Base-by-base conservation (phyloP, 2,797 vertebrate genomes). In the Channallabes apus region DNA sequence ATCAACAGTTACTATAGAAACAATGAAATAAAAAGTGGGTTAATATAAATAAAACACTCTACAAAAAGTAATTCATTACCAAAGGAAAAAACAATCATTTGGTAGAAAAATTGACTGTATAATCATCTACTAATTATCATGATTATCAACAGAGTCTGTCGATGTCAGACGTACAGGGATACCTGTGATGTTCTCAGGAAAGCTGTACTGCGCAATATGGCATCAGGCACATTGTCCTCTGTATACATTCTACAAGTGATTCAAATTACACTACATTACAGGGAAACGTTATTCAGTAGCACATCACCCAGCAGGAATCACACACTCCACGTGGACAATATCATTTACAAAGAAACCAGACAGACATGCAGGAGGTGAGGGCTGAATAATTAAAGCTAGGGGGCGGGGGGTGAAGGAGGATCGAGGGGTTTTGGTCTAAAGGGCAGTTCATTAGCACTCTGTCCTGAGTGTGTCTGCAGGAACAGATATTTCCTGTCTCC, bases 371-470 rank as follows among this genome's bases (percentile, higher is more conserved):
- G 72, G 82, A 54, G 32, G n/a, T 69, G 38, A 61, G 81, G 84
- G 72, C 84, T 82, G 69, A 83, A 27, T 86, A 78, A 83, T 83
- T 83, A 85, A 86, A 68, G 67, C 85, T 24, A 59, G 27, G 54
- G 29, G 46, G 27, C 35, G 24, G 46, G 83, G 69, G 78, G 72
- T 82, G 54, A 72, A 64, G 61, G 72, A 71, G 46, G 69, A 69
- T 73, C 78, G 54, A 87, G 71, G 46, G 75, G 80, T 65, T 80
- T 84, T 68, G 72, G 62, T 69, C 75, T 78, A 84, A 84, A 83
- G 81, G 75, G 61, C 84, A 85, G 78, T 88, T 86, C 84, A 86
- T 84, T 85, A 86, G 71, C 41, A 38, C 64, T 82, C 76, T 86
- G 54, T 73, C 76, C 62, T 67, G 56, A 56, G 24, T 38, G 29